These are phyloP conservation scores for Copsychus sechellarum DNA, from an alignment of 2,113 vertebrate species.

Conservation along the genomic window DNA sequence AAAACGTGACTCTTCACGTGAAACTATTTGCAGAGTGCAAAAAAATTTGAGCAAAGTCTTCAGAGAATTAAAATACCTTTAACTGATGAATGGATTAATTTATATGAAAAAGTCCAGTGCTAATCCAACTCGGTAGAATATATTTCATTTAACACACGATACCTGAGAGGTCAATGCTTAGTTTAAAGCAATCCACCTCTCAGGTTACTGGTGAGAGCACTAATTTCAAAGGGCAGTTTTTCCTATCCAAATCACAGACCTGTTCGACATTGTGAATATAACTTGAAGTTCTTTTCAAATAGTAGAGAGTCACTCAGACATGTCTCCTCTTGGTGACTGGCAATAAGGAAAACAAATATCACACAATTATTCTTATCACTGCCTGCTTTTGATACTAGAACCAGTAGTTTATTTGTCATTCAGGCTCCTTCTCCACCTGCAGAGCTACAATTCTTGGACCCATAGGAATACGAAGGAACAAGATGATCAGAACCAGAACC, in stretches of 20 bases:
- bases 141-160: not conserved
- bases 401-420: not conserved
- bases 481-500: not conserved
- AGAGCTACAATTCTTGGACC: not conserved
- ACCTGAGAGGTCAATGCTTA: not conserved
- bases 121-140: not conserved
- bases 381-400: not conserved
- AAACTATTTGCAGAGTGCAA: not conserved
- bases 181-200: not conserved
- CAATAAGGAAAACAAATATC: not conserved
- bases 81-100: not conserved
- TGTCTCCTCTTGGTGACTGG: not conserved
- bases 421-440: not conserved
- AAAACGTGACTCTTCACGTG: not conserved
- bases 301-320: not conserved
- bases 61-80: not conserved
- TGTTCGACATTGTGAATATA: not conserved
- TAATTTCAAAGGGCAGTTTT: not conserved
- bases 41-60: not conserved
- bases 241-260: not conserved
- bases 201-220: not conserved
- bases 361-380: not conserved
- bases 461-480: rapidly evolving
- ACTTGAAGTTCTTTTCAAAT: not conserved
- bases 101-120: not conserved